These are phyloP conservation scores for Cephus nigrinus DNA, from an alignment of 2,888 invertebrate genomes.

Conservation along the genomic window DNA sequence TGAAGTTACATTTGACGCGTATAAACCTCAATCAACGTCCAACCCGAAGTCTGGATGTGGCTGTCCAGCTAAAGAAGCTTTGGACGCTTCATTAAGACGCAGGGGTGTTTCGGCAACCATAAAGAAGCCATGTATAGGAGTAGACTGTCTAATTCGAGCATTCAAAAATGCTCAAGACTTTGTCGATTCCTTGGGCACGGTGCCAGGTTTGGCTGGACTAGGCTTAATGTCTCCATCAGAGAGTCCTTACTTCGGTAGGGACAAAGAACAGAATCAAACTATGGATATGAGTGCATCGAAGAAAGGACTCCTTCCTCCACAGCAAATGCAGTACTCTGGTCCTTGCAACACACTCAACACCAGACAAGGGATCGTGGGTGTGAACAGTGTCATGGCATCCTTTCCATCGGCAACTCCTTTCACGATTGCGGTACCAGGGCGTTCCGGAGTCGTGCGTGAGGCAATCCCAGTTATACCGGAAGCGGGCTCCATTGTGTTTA, in stretches of 20 bases:
- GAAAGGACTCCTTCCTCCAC: not conserved
- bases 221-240: constrained; percentile 54
- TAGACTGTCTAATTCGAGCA: constrained; percentile 49
- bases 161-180: constrained; percentile 55
- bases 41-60: constrained; percentile 17
- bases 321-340: constrained; percentile 20
- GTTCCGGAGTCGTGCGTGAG: constrained; percentile 45
- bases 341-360: constrained; percentile 34
- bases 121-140: constrained; percentile 43
- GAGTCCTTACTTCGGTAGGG: constrained; percentile 54
- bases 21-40: not conserved
- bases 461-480: constrained; percentile 38
- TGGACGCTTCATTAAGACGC: not conserved
- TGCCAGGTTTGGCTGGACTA: constrained; percentile 51
- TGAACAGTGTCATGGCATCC: constrained; percentile 5
- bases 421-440: constrained; percentile 33
- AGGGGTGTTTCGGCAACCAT: constrained; percentile 24
- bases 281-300: not conserved
- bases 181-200: constrained; percentile 53
- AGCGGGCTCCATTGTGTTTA: constrained; percentile 17
- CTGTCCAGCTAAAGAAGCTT: constrained; percentile 32
- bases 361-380: constrained; percentile 1
- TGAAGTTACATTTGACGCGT: not conserved
- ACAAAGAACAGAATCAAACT: constrained; percentile 15
- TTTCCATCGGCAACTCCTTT: constrained; percentile 14